Base-by-base conservation (phyloP, 2,888 invertebrate genomes). In the Oxyteleia sp. region DNA sequence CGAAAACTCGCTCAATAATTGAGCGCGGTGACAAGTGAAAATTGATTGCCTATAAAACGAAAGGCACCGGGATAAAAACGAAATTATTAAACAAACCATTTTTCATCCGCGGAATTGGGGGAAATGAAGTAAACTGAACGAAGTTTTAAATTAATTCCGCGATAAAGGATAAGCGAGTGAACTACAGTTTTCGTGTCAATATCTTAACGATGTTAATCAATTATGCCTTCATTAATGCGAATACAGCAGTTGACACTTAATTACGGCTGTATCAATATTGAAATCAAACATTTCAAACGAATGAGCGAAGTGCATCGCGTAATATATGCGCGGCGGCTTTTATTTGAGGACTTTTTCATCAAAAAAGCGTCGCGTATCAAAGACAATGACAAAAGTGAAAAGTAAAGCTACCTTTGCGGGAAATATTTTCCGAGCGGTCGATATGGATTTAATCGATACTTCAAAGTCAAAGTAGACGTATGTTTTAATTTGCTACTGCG, bases 1-100 rank as follows among this genome's bases (percentile, higher is more conserved):
- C 38, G 49, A 49, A 8, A 49, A 64, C 43, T 26, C 26, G 26
- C 26, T 43, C 20, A 32, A 59, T 41, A 41, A 59, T 59, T 43
- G 29, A 20, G n/a, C 8, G 4, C 38, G 26, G n/a, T 8, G 43
- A 8, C 61, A 45, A 11, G 15, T 26, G 45, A 49, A 18, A 49
- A 49, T 49, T 49, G 20, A 49, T 57, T 20, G 38, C 20, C 29
- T 29, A 57, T 18, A 57, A 57, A 57, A 38, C 20, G 8, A 57
- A 38, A 8, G 2, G n/a, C 11, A 20, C 26, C 8, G 51, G 13
- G 13, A 51, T 26, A 51, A 51, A 51, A n/a, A n/a, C n/a, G n/a
- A n/a, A n/a, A n/a, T n/a, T n/a, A n/a, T n/a, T n/a, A n/a, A n/a
- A n/a, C n/a, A 51, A 11, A 29, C n/a, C n/a, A n/a, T n/a, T n/a